phyloP scores from a whole-genome alignment of 2,797 vertebrate genomes.

The Catostomus latipinnis region DNA sequence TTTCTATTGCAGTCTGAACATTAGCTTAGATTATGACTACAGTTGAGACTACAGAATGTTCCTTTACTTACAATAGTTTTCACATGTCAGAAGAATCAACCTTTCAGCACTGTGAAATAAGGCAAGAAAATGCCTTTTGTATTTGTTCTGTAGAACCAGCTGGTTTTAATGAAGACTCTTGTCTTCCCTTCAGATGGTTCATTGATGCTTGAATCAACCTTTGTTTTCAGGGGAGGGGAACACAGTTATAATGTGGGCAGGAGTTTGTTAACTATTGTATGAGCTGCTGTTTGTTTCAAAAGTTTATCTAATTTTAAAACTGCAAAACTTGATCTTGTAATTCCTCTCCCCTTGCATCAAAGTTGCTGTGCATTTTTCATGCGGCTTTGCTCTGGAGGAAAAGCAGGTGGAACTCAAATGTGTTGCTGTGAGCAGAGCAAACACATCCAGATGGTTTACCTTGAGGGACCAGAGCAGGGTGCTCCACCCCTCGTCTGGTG shows the following conservation, averaged over 20 bases:
- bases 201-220: neutral
- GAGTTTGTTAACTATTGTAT: neutral
- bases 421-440: conserved; percentile 46
- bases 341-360: conserved; percentile 11
- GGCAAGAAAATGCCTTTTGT: neutral
- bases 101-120: neutral
- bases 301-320: neutral
- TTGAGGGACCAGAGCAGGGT: conserved; percentile 60
- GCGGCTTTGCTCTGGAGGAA: conserved; percentile 19
- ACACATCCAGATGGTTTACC: conserved; percentile 73
- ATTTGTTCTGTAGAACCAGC: neutral
- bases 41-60: neutral
- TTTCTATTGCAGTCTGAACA: neutral
- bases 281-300: neutral
- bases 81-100: neutral
- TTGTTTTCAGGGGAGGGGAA: neutral
- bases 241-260: neutral
- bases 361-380: conserved; percentile 35
- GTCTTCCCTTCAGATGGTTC: neutral
- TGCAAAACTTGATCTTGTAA: conserved; percentile 23
- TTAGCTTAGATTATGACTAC: neutral
- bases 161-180: neutral
- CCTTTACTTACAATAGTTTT: conserved; percentile 15
- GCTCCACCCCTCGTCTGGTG: conserved; percentile 60
- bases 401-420: conserved; percentile 54